Evolutionary conservation across 2,113 vertebrate species (phyloP).

Genomic region (Passer domesticus): DNA sequence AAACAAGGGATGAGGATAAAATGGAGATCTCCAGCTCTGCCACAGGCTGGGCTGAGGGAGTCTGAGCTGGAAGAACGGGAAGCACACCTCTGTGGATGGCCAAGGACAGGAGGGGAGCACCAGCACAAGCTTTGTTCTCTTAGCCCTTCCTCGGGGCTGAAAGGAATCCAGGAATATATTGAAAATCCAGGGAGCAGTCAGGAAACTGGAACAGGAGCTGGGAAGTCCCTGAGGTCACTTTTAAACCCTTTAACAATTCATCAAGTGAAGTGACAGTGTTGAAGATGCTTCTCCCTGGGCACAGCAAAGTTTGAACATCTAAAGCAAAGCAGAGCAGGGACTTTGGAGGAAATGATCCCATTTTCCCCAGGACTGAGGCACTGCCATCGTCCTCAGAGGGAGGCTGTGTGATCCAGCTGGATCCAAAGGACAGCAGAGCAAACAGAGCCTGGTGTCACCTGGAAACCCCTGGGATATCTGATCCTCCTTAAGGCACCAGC

Average conservation of each 20-base stretch:
- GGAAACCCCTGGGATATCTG: neutral
- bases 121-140: neutral
- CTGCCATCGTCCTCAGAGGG: neutral
- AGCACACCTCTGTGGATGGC: neutral
- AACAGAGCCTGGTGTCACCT: neutral
- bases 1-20: neutral
- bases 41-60: neutral
- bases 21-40: neutral
- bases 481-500: neutral
- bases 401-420: neutral
- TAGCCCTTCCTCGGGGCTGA: neutral
- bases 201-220: neutral
- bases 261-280: neutral
- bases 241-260: slow-evolving; percentile 24
- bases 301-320: neutral
- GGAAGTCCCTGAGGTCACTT: neutral
- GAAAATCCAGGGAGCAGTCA: neutral
- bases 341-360: neutral
- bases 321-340: neutral
- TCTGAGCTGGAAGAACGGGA: neutral
- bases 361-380: neutral
- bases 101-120: neutral
- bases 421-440: neutral
- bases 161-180: neutral
- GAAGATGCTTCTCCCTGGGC: slow-evolving; percentile 2